phyloP scores from a whole-genome alignment of 2,113 vertebrate species.

The Dromiciops gliroides region DNA sequence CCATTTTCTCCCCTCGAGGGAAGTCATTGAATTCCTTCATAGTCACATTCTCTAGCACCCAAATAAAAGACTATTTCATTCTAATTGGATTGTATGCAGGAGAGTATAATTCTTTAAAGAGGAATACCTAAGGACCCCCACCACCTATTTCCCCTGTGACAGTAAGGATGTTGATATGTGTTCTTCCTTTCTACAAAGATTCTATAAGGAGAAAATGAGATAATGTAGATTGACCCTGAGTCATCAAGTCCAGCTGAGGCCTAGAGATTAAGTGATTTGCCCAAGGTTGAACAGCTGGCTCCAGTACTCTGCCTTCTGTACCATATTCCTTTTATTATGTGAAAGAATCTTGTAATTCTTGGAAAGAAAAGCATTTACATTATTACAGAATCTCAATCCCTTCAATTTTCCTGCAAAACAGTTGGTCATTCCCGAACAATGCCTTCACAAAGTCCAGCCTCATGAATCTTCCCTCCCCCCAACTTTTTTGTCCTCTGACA shows the following conservation, averaged over 20 bases:
- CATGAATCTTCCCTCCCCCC: neutral
- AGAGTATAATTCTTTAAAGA: no score
- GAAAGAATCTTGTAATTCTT: slow-evolving; percentile 3
- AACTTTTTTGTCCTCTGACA: neutral
- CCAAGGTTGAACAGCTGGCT: neutral
- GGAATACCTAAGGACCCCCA: no score
- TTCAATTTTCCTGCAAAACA: neutral
- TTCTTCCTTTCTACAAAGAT: neutral
- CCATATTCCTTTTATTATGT: neutral
- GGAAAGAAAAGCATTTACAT: slow-evolving; percentile 26
- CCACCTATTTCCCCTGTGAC: no score
- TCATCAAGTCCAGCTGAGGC: neutral
- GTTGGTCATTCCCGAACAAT: slow-evolving; percentile 16
- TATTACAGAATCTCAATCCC: slow-evolving; percentile 6
- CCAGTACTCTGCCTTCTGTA: neutral
- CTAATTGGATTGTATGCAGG: no score
- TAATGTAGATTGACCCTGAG: neutral
- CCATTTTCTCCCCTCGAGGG: no score
- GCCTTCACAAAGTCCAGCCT: slow-evolving; percentile 4
- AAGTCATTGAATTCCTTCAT: no score
- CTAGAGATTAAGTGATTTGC: neutral
- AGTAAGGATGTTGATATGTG: neutral
- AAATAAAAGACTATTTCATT: no score
- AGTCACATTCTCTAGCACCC: no score
- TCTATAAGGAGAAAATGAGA: neutral